phyloP scores from a whole-genome alignment of 1,140 invertebrate species.

The Aplysia californica region DNA sequence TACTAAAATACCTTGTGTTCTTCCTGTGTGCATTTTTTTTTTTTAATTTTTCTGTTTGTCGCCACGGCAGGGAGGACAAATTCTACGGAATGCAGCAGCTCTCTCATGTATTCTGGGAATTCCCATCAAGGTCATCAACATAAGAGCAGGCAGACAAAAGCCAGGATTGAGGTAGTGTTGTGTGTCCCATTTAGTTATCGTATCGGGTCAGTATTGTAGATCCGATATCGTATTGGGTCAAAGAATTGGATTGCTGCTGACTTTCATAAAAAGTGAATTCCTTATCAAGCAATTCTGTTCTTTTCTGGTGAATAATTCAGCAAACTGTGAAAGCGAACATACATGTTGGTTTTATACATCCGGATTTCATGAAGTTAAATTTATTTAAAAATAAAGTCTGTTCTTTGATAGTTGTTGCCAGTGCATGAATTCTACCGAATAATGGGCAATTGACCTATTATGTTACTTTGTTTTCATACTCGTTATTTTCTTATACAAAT shows the following conservation, averaged over 20 bases:
- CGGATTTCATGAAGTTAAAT: neutral
- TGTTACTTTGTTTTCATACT: no score
- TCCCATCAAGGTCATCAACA: constrained; percentile 82
- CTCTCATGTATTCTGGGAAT: constrained; percentile 81
- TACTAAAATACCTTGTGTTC: no score
- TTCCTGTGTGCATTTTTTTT: no score
- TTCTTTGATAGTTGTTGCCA: no score
- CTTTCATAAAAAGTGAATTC: neutral
- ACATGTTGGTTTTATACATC: neutral
- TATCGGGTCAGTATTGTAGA: no score
- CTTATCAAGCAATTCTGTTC: neutral
- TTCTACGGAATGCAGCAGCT: constrained; percentile 82
- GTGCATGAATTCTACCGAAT: no score
- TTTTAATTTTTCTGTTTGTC: no score
- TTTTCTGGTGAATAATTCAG: neutral
- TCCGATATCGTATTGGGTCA: neutral
- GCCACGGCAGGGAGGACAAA: constrained; percentile 95
- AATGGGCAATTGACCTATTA: no score
- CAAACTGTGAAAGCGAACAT: neutral
- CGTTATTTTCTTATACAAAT: no score
- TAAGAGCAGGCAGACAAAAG: constrained; percentile 81
- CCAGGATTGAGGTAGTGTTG: constrained; percentile 81
- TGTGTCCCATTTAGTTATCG: neutral
- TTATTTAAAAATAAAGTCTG: neutral
- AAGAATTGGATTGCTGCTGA: neutral